Evolutionary conservation across 2,888 invertebrate species (phyloP), one percentile per base, ranked within the genome.

Genomic region (Drosophila flavopinicola): DNA sequence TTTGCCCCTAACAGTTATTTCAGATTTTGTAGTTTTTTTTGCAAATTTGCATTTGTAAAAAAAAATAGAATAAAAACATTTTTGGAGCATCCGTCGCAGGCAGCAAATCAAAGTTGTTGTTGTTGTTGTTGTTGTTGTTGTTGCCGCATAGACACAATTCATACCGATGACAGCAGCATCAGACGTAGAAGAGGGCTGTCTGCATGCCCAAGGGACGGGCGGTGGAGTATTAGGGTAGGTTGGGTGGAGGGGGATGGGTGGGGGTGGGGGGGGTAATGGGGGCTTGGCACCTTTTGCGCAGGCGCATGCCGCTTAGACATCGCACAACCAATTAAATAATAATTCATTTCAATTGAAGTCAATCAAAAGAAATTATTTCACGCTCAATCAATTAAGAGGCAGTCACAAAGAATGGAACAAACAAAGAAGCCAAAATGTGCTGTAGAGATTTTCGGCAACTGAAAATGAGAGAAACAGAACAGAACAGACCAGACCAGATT

Each of bases 281-380:
- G 10, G 4, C 6, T 30, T 23, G 52, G 52, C 52, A 67, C 59
- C 69, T 69, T 37, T 47, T 60, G 66, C 77, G 73, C 73, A 68
- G 73, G 64, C 80, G 80, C 73, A 69, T 27, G 54, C 68, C 35
- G 64, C 58, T 76, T 79, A 45, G 60, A 58, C 76, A 33, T 65
- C 65, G 72, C 68, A 54, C 65, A 56, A 64, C 67, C 87, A 88
- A 88, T 86, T 87, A 85, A 85, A 79, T 74, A 82, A 85, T 82
- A 86, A 86, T 86, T 88, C 85, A 86, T 88, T 86, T 86, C 87
- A 85, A 86, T 86, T 86, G 88, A 87, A 82, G 74, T 77, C 88
- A 85, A 85, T 85, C 85, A 86, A 87, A 79, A 87, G 77, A 75
- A 86, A 85, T 87, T 80, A 87, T 86, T 86, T 85, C 84, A 88